Percentiles rank a stretch among this genome's conserved stretches.
These are phyloP conservation scores for Rhysida immarginata DNA, from an alignment of 1,140 invertebrate genomes.

Conservation along the genomic window DNA sequence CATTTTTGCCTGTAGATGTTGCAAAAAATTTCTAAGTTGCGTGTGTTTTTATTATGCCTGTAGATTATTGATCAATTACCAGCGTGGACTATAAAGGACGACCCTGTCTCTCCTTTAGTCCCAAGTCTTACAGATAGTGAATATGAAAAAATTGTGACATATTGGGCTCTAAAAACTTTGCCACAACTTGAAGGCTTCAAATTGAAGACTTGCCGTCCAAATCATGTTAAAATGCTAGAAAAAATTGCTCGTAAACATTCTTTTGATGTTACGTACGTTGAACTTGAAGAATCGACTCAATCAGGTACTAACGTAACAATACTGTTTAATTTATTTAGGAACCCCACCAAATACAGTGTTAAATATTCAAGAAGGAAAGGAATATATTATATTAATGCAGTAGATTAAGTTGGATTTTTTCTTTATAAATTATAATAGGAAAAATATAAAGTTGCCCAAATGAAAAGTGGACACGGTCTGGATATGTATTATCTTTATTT, in stretches of 20 bases:
- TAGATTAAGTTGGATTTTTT: no score
- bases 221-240: slow-evolving; percentile 71
- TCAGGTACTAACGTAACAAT: slow-evolving; percentile 42
- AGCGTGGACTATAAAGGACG: slow-evolving; percentile 51
- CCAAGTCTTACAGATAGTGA: slow-evolving; percentile 73
- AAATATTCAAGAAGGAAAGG: no score
- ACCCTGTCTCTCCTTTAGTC: slow-evolving; percentile 54
- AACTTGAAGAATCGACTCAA: slow-evolving; percentile 76
- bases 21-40: neutral
- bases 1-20: neutral
- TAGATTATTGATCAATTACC: neutral
- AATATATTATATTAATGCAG: no score
- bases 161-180: slow-evolving; percentile 61
- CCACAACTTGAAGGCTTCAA: slow-evolving; percentile 61
- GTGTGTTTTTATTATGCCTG: neutral
- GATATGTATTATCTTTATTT: no score
- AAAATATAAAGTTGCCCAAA: no score
- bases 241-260: slow-evolving; percentile 76
- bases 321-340: no score
- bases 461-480: no score
- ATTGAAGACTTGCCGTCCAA: slow-evolving; percentile 55
- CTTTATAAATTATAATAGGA: no score
- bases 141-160: slow-evolving; percentile 82
- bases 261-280: slow-evolving; percentile 88
- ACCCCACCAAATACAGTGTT: no score